Percentiles rank a stretch among this genome's conserved stretches.
Conservation (phyloP, 2,888 invertebrate genomes). For the Lithodes maja region DNA sequence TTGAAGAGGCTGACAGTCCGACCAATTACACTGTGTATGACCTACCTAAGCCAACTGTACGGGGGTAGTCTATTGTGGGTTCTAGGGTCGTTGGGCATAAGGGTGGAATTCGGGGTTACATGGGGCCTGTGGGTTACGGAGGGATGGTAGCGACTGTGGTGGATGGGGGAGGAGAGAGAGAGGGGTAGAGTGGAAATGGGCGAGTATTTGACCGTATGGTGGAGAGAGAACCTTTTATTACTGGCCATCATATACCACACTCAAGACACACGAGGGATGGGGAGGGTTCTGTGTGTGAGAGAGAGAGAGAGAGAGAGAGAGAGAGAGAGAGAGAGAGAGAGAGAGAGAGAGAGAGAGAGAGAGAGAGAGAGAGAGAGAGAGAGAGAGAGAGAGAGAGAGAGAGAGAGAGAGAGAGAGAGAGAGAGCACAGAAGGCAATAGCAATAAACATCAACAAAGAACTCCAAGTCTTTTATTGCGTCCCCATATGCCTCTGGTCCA, state of each 20-base stretch:
- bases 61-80: not conserved
- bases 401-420: not conserved
- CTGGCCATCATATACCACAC: constrained; percentile 50
- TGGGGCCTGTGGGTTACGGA: constrained; percentile 32
- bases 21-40: constrained; percentile 29
- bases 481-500: no score
- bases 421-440: not conserved
- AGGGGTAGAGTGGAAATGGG: not conserved
- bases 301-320: not conserved
- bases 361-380: not conserved
- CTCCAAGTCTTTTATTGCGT: no score
- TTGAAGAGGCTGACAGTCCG: constrained; percentile 29
- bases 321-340: constrained; percentile 11
- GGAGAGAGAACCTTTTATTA: constrained; percentile 46
- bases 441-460: no score
- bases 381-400: constrained; percentile 19
- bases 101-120: not conserved
- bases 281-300: not conserved
- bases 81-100: not conserved
- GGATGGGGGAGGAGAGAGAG: no score
- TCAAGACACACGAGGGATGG: not conserved
- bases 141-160: no score
- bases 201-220: constrained; percentile 37
- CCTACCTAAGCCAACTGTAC: not conserved
- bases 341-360: constrained; percentile 13